Conservation (phyloP, 2,797 vertebrate species). For the Salarias fasciatus region DNA sequence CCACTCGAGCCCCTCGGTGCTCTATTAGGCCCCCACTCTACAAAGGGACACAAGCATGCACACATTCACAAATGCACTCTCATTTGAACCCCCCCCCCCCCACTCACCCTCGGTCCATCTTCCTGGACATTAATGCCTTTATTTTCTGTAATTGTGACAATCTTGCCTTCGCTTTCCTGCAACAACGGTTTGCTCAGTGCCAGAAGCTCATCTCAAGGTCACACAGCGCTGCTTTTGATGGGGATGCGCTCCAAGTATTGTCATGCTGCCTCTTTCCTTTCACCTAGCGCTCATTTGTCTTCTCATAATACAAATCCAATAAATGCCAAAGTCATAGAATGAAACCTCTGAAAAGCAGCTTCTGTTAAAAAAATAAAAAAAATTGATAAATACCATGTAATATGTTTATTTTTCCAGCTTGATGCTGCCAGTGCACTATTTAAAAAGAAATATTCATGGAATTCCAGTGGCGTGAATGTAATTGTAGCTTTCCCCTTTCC, state of each 20-base stretch:
- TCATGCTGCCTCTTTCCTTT: constrained; percentile 28
- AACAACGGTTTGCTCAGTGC: constrained; percentile 18
- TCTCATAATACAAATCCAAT: constrained; percentile 34
- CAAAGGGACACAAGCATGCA: constrained; percentile 23
- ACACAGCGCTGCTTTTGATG: constrained; percentile 39
- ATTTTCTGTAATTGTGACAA: constrained; percentile 41
- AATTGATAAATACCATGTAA: constrained; percentile 17
- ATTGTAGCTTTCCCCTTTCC: constrained; percentile 24
- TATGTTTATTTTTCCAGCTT: constrained; percentile 33
- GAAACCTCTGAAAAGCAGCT: constrained; percentile 11
- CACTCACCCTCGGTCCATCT: not conserved
- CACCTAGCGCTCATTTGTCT: constrained; percentile 17
- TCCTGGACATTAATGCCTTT: constrained; percentile 32
- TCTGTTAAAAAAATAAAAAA: constrained; percentile 3
- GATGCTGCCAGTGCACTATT: constrained; percentile 18
- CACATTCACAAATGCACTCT: not conserved
- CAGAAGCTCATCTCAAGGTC: constrained; percentile 61
- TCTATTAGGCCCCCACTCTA: constrained; percentile 9
- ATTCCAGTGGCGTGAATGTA: constrained; percentile 45
- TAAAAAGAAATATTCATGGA: constrained; percentile 43
- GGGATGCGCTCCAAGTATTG: constrained; percentile 35
- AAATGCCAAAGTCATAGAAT: constrained; percentile 16
- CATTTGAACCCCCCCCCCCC: not conserved
- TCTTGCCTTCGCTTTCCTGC: constrained; percentile 19
- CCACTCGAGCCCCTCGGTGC: constrained; percentile 30